Conservation (phyloP, 2,797 vertebrate genomes). For the Toxotes lorentzi region DNA sequence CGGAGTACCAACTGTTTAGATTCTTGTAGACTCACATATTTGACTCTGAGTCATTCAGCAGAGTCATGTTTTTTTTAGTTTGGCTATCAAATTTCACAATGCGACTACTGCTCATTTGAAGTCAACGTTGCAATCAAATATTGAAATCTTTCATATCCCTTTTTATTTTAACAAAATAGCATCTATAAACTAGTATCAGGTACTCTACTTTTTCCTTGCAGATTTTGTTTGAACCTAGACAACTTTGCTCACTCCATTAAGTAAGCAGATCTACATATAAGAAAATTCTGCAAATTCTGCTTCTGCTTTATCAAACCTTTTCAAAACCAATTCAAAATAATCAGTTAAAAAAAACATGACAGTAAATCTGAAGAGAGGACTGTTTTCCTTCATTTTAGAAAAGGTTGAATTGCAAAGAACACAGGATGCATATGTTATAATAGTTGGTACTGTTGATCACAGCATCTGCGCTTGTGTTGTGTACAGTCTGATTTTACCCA, state of each 20-base stretch:
- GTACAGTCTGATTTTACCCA: background rate
- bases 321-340: background rate
- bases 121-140: background rate
- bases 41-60: slow-evolving; percentile 19
- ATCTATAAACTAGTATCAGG: background rate
- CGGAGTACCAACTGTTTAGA: slow-evolving; percentile 44
- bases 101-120: background rate
- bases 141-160: background rate
- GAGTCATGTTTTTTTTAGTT: slow-evolving; percentile 14
- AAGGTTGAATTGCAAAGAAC: background rate
- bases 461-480: background rate
- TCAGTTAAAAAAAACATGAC: background rate
- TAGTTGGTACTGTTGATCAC: background rate
- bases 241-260: background rate
- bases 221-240: slow-evolving; percentile 1
- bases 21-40: slow-evolving; percentile 40
- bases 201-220: background rate
- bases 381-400: background rate
- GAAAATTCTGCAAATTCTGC: background rate
- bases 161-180: background rate
- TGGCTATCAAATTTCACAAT: background rate
- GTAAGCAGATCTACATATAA: background rate
- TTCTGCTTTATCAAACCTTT: background rate
- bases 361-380: background rate
- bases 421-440: background rate